Evolutionary conservation across 2,113 vertebrate species (phyloP).

Genomic region (Laticauda colubrina): DNA sequence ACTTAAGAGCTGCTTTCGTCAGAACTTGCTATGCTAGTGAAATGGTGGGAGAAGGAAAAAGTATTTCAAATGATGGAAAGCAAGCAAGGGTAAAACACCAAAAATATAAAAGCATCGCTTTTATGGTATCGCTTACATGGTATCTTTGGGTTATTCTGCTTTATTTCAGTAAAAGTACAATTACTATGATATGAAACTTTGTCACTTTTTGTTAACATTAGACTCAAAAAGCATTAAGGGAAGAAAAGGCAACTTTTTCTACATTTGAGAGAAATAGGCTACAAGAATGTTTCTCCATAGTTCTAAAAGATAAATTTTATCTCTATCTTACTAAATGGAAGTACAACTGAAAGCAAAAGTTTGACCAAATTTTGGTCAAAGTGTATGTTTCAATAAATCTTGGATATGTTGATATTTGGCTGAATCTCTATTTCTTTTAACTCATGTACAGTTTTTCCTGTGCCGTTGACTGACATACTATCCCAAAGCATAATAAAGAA

Average conservation of each 20-base stretch:
- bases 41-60: background rate
- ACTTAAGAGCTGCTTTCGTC: background rate
- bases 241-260: background rate
- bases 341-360: background rate
- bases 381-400: background rate
- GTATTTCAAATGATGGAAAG: background rate
- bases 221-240: background rate
- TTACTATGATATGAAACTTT: background rate
- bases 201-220: background rate
- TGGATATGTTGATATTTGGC: background rate
- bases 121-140: background rate
- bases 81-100: background rate
- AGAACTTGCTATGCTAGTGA: background rate
- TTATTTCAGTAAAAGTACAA: background rate
- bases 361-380: background rate
- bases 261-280: background rate
- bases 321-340: background rate
- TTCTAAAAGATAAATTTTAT: background rate
- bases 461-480: background rate
- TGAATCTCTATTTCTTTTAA: background rate
- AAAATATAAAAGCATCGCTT: background rate
- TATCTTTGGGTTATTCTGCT: background rate
- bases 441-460: background rate
- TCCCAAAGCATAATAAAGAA: background rate
- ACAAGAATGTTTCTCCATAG: background rate